Percentiles rank a stretch among this genome's conserved stretches.
These are phyloP conservation scores for Drosophila lacertosa DNA, from an alignment of 1,140 invertebrate genomes.

Conservation along the genomic window DNA sequence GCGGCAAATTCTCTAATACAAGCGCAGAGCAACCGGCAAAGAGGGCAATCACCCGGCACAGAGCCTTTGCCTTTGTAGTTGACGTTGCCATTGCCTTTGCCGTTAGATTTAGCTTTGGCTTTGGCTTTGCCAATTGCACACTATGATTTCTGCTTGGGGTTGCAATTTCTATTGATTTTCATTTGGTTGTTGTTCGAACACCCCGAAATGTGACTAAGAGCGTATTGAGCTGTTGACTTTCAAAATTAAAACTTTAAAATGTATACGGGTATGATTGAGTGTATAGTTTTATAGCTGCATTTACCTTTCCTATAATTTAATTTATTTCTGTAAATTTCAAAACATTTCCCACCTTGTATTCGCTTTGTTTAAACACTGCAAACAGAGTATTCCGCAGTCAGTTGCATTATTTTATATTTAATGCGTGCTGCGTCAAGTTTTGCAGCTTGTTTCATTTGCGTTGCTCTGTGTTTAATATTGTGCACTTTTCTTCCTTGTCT, in stretches of 20 bases:
- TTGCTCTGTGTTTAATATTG: constrained; percentile 55
- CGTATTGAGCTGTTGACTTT: too few species aligned
- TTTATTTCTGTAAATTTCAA: too few species aligned
- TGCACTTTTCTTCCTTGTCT: constrained; percentile 14
- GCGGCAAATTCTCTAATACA: constrained; percentile 49
- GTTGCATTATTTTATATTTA: too few species aligned
- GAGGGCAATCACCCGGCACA: constrained; percentile 75
- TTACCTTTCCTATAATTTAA: too few species aligned
- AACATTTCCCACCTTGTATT: too few species aligned
- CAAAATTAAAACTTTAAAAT: too few species aligned
- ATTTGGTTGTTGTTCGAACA: constrained; percentile 38
- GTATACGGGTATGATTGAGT: too few species aligned
- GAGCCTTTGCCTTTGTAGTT: constrained; percentile 37
- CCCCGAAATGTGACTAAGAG: too few species aligned
- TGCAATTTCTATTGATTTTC: constrained; percentile 81
- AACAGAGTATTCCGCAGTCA: too few species aligned
- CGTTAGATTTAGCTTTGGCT: constrained; percentile 10
- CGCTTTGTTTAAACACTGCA: too few species aligned
- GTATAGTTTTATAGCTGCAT: too few species aligned
- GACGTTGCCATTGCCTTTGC: constrained; percentile 38
- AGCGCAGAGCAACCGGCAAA: constrained; percentile 72
- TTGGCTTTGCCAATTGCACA: background rate
- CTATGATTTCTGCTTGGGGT: constrained; percentile 64
- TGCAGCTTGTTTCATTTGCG: constrained; percentile 10
- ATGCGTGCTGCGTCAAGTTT: background rate